Base-by-base conservation (phyloP, 2,113 vertebrate genomes). In the Chloropsis hardwickii region DNA sequence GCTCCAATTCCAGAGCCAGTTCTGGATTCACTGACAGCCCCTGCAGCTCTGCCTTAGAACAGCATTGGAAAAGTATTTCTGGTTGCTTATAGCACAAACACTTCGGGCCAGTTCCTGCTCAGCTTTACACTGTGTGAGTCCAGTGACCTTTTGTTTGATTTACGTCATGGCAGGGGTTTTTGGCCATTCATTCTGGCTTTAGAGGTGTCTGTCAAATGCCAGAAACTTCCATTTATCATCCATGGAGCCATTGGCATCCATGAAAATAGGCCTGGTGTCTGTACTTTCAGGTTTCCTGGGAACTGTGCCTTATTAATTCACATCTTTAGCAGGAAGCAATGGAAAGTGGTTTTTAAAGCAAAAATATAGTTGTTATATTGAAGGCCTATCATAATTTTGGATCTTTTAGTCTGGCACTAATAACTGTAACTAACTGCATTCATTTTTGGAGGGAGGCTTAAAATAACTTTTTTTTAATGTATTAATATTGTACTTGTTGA, bases 341-440 rank as follows among this genome's bases (percentile, higher is more conserved):
- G 72, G 69, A 74, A 96, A 93, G 86, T 81, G 86, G 85, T 94
- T 96, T 97, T 94, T 88, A 92, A 92, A 90, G 95, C 72, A 93
- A 90, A 96, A 97, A 96, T 88, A 96, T 28, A 94, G 94, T 90
- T 95, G 93, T 95, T 96, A 67, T 29, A 86, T 86, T 94, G 92
- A 96, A 96, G 65, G 85, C 82, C 86, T 95, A 94, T 96, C 94
- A 93, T 88, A 67, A 72, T 83, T 90, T 86, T 3, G 10, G 65
- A 90, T 96, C 93, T 94, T 88, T 92, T 74, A 88, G 76, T 71
- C 80, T 90, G 86, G 69, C 90, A 83, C 82, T 95, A 95, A 94
- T 95, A 94, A 93, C 82, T 88, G 66, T 93, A 95, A 92, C 93
- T 94, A 81, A 81, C 64, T 81, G 92, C 90, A 45, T 77, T 96